Conservation (phyloP, 1,140 invertebrate genomes). For the Drosophila micromelanica region DNA sequence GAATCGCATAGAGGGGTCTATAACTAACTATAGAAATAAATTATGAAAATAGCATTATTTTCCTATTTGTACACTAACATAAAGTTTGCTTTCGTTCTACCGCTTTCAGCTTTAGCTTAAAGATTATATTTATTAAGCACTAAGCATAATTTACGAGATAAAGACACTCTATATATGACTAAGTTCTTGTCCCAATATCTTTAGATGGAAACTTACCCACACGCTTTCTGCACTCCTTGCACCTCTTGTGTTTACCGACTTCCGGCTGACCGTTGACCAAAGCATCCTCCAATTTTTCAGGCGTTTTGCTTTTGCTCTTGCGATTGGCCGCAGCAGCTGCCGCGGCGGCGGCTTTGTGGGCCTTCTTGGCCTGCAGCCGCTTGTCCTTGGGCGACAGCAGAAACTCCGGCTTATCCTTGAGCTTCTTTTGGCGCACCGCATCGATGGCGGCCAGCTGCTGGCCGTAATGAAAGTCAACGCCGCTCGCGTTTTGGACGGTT, state of each 20-base stretch:
- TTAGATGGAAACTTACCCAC: slow-evolving; percentile 36
- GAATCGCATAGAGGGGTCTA: no score
- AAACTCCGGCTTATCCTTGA: slow-evolving; percentile 67
- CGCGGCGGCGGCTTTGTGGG: slow-evolving; percentile 24
- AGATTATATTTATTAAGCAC: no score
- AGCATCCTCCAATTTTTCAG: slow-evolving; percentile 24
- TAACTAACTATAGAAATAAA: no score
- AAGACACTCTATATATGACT: no score
- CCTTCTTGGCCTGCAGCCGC: slow-evolving; percentile 65
- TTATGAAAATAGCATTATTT: no score
- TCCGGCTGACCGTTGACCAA: slow-evolving; percentile 18
- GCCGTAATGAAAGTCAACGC: slow-evolving; percentile 81
- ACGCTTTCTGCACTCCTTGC: slow-evolving; percentile 47
- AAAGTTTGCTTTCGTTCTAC: no score
- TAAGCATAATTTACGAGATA: no score
- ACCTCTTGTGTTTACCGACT: slow-evolving; percentile 30
- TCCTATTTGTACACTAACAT: no score
- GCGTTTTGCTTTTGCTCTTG: slow-evolving; percentile 62
- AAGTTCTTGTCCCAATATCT: background rate
- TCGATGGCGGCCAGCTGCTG: slow-evolving; percentile 68
- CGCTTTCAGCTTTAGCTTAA: no score
- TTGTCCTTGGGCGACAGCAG: slow-evolving; percentile 70
- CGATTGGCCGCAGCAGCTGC: slow-evolving; percentile 28
- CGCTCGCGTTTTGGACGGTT: slow-evolving; percentile 75
- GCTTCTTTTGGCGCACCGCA: slow-evolving; percentile 59